phyloP scores from a whole-genome alignment of 2,888 invertebrate species.

The Dorcus parallelipipedus region DNA sequence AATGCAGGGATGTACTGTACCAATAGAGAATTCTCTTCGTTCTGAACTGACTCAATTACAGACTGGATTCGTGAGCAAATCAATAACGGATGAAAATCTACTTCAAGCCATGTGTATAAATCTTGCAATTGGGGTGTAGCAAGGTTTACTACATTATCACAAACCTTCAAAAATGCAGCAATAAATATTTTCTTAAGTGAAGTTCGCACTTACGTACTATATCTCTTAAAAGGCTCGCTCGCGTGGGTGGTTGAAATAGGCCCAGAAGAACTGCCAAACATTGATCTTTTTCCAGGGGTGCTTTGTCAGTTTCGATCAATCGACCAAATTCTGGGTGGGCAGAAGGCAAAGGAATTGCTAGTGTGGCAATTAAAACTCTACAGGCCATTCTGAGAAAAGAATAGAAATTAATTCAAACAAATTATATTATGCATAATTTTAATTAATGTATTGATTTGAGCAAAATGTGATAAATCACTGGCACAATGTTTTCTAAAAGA shows the following conservation, averaged over 20 bases:
- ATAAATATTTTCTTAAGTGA: not conserved
- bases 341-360: conserved; percentile 92
- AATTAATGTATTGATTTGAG: too few relatives aligned
- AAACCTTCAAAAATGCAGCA: conserved; percentile 52
- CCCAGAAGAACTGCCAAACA: conserved; percentile 85
- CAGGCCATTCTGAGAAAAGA: conserved; percentile 78
- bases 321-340: conserved; percentile 95
- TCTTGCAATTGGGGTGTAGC: conserved; percentile 86
- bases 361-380: conserved; percentile 87
- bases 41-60: conserved; percentile 72
- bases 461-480: too few relatives aligned
- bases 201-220: conserved; percentile 45
- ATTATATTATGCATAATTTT: not conserved
- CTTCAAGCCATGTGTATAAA: conserved; percentile 87
- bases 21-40: conserved; percentile 66
- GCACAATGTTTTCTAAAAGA: too few relatives aligned
- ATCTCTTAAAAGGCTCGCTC: conserved; percentile 84
- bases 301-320: conserved; percentile 97
- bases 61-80: conserved; percentile 79
- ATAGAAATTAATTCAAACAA: conserved; percentile 21
- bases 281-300: conserved; percentile 92
- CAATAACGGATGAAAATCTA: conserved; percentile 93
- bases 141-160: conserved; percentile 81
- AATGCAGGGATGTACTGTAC: conserved; percentile 84
- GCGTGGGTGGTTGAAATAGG: conserved; percentile 85